Percentiles rank a stretch among this genome's conserved stretches.
phyloP scores from a whole-genome alignment of 2,113 vertebrate genomes.

The rabbit (Oryctolagus cuniculus) region mOryCun1.1 NC_091435.1:34447001-34447500 shows the following conservation, averaged over 20 bases:
- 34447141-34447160: slow-evolving; percentile 33
- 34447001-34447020: slow-evolving; percentile 21
- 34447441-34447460: too few relatives aligned
- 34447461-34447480: too few relatives aligned
- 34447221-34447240: slow-evolving; percentile 25
- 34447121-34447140: background rate
- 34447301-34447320: background rate
- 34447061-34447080: slow-evolving; percentile 27
- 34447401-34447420: too few relatives aligned
- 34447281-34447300: background rate
- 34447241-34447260: background rate
- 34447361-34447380: too few relatives aligned
- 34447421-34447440: too few relatives aligned
- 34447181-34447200: background rate
- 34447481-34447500: too few relatives aligned
- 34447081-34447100: background rate
- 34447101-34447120: background rate
- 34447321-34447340: too few relatives aligned
- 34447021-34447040: background rate
- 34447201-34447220: slow-evolving; percentile 32
- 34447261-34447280: background rate
- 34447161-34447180: background rate
- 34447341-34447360: too few relatives aligned
- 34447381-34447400: too few relatives aligned
- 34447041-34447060: background rate